A percentile compares a stretch with the other conserved stretches of the same genome.
Evolutionary conservation across 2,797 vertebrate species (phyloP).

Genomic region (Chaunax sp.): DNA sequence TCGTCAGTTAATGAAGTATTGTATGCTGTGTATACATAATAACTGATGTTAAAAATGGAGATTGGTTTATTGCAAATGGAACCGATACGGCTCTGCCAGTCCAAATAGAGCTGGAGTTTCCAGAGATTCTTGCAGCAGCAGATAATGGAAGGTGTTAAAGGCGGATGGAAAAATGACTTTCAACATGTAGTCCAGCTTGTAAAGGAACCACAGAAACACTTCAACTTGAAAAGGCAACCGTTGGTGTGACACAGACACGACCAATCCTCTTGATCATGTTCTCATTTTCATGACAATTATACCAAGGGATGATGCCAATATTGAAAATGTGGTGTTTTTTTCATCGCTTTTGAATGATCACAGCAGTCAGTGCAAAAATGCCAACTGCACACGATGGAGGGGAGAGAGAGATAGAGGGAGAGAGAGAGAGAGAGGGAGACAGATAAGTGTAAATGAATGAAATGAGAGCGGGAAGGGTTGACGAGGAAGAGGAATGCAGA

Average conservation of each 20-base stretch:
- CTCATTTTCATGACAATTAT: slow-evolving; percentile 16
- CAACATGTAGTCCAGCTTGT: slow-evolving; percentile 8
- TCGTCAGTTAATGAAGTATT: background rate
- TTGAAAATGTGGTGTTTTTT: slow-evolving; percentile 11
- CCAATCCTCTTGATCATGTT: slow-evolving; percentile 24
- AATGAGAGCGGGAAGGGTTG: slow-evolving; percentile 3
- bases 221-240: slow-evolving; percentile 19
- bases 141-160: slow-evolving; percentile 37
- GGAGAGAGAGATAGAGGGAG: slow-evolving; percentile 15
- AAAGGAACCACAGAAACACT: slow-evolving; percentile 5
- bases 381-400: slow-evolving; percentile 27
- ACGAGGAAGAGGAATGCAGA: slow-evolving; percentile 1
- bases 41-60: background rate
- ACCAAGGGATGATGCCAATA: slow-evolving; percentile 12
- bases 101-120: slow-evolving; percentile 30
- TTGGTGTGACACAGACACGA: slow-evolving; percentile 24
- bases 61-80: slow-evolving; percentile 20
- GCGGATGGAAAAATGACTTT: slow-evolving; percentile 19
- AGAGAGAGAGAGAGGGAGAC: slow-evolving; percentile 16
- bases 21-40: background rate
- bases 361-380: slow-evolving; percentile 3
- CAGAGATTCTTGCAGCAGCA: slow-evolving; percentile 11
- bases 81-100: slow-evolving; percentile 14
- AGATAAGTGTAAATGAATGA: slow-evolving; percentile 34
- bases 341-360: slow-evolving; percentile 16